phyloP scores from a whole-genome alignment of 2,888 invertebrate genomes.

The Catotricha subobsoleta region DNA sequence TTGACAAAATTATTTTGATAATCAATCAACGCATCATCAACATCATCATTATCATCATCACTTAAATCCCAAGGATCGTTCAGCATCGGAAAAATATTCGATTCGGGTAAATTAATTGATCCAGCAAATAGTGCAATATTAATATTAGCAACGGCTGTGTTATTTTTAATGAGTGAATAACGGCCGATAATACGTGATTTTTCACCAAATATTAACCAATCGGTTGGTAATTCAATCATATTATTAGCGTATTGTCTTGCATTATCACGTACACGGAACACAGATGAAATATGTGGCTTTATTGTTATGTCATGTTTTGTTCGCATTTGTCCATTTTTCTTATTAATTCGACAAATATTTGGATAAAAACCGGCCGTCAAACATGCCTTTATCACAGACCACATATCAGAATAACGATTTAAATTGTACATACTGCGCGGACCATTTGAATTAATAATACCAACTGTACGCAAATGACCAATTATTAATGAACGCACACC shows the following conservation, averaged over 20 bases:
- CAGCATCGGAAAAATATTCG: not conserved
- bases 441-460: constrained; percentile 39
- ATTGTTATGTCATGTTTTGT: constrained; percentile 41
- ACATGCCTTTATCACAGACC: constrained; percentile 82
- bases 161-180: constrained; percentile 54
- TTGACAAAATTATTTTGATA: not conserved
- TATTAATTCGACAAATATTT: constrained; percentile 57
- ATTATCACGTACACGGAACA: constrained; percentile 14
- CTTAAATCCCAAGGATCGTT: not conserved
- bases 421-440: constrained; percentile 43
- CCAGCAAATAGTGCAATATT: constrained; percentile 51
- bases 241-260: constrained; percentile 13
- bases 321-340: constrained; percentile 39
- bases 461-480: constrained; percentile 41
- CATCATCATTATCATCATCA: constrained; percentile 32
- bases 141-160: constrained; percentile 63
- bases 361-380: constrained; percentile 82
- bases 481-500: constrained; percentile 69
- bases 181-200: constrained; percentile 53
- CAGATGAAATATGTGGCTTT: constrained; percentile 42
- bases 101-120: constrained; percentile 34
- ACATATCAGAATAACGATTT: constrained; percentile 67
- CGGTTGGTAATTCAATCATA: constrained; percentile 40
- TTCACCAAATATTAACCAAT: constrained; percentile 81
- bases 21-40: constrained; percentile 17